Conservation (phyloP, 1,140 invertebrate genomes). For the Idris sp. region DNA sequence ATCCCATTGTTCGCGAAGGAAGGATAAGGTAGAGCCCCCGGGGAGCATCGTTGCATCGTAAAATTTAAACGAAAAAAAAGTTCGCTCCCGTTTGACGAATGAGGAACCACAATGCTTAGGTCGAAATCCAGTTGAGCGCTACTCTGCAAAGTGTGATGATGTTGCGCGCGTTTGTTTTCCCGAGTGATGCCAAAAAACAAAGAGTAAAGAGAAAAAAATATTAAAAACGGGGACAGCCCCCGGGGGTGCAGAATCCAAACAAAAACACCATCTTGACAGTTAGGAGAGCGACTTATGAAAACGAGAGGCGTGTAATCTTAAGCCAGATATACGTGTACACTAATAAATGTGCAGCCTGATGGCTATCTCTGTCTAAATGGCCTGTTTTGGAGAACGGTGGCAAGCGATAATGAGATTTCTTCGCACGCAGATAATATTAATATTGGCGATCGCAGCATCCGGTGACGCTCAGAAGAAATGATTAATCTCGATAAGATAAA, state of each 20-base stretch:
- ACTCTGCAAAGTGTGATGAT: slow-evolving; percentile 40
- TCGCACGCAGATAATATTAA: too few species aligned
- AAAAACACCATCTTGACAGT: slow-evolving; percentile 42
- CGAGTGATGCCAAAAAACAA: slow-evolving; percentile 14
- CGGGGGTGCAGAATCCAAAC: slow-evolving; percentile 32
- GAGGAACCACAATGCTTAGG: slow-evolving; percentile 65
- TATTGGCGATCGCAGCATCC: too few species aligned
- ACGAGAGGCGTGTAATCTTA: slow-evolving; percentile 12
- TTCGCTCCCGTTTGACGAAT: slow-evolving; percentile 74
- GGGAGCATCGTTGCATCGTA: slow-evolving; percentile 62
- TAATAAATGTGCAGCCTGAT: too few species aligned
- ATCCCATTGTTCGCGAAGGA: slow-evolving; percentile 55
- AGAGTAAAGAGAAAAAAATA: slow-evolving; percentile 14
- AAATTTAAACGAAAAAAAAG: slow-evolving; percentile 67
- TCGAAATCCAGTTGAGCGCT: slow-evolving; percentile 37
- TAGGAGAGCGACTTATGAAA: slow-evolving; percentile 30
- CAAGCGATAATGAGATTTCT: too few species aligned
- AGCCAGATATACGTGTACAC: slow-evolving; percentile 24
- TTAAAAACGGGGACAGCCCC: slow-evolving; percentile 18
- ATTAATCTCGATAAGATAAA: too few species aligned
- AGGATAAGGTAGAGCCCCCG: slow-evolving; percentile 43
- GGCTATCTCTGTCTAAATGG: too few species aligned
- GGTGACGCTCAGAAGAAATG: too few species aligned
- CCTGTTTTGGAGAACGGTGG: too few species aligned
- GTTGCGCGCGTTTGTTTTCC: slow-evolving; percentile 35